Evolutionary conservation across 2,888 invertebrate species (phyloP).

Genomic region (Sphaerophoria rueppellii): DNA sequence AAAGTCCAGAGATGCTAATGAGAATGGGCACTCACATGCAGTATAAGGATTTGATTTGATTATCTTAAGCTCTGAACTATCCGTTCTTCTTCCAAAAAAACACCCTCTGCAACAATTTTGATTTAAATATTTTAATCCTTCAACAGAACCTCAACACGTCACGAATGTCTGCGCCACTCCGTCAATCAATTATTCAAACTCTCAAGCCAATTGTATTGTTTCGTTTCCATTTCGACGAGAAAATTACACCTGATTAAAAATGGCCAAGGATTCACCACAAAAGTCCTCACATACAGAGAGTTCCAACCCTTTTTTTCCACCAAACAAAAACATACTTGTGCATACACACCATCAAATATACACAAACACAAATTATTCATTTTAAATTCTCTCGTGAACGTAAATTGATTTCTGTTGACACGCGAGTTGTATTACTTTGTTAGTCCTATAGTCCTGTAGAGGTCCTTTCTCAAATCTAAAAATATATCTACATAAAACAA

Average conservation of each 20-base stretch:
- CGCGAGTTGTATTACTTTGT: conserved; percentile 20
- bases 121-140: conserved; percentile 11
- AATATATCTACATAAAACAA: background rate
- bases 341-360: background rate
- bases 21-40: too few relatives aligned
- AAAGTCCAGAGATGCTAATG: background rate
- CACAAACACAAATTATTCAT: conserved; percentile 7
- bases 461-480: conserved; percentile 5
- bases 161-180: conserved; percentile 4
- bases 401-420: conserved; percentile 55
- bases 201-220: conserved; percentile 46
- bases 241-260: conserved; percentile 47
- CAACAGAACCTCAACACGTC: conserved; percentile 8
- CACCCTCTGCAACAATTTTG: background rate
- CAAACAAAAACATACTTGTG: background rate
- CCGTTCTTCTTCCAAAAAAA: too few relatives aligned
- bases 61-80: too few relatives aligned
- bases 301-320: conserved; percentile 22
- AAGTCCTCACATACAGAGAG: conserved; percentile 14
- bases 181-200: conserved; percentile 46
- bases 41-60: too few relatives aligned
- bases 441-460: background rate
- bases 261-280: conserved; percentile 24
- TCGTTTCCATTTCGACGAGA: conserved; percentile 36
- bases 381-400: conserved; percentile 41